Base-by-base conservation (phyloP, 1,140 invertebrate genomes). In the Episyrphus balteatus region DNA sequence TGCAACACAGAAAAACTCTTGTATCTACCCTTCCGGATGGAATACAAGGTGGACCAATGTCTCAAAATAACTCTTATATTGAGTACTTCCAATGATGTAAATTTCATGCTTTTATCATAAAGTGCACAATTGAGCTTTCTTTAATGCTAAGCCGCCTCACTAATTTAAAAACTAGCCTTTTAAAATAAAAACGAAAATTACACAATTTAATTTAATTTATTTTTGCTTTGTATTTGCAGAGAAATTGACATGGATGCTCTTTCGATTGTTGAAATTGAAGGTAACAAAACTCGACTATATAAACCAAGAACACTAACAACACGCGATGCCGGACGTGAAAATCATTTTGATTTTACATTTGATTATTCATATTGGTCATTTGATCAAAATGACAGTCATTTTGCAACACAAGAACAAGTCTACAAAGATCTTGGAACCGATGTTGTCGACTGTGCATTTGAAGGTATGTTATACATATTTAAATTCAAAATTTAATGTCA, bases 301-400 rank as follows among this genome's bases (percentile, higher is more conserved):
- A 89, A 87, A 61, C 78, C 77, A 41, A 89, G 88, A 76, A 30
- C 61, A 13, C 58, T 65, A 49, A 62, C 64, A 46, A 49, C 69
- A 68, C 65, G 65, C 40, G 74, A 71, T 66, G 58, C 68, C 55
- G 75, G 72, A 19, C 73, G 78, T 39, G 81, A 83, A 54, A 75
- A 82, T 59, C 80, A 80, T 66, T 90, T 92, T 68, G 87, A 92
- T 61, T 94, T 94, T 61, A 92, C 88, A 19, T 94, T 92, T 70
- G 91, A 94, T 75, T 84, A 88, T 61, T 92, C 88, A 0, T 93
- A 93, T 62, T 93, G 88, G 88, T 92, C 89, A 30, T 87, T 77
- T 60, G 79, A 86, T 57, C 59, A 71, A 19, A 69, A 68, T 19
- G 86, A 88, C 58, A 60, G 64, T 5, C 77, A 88, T 64, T 92